Conservation (phyloP, 2,113 vertebrate genomes). For the Zosterops lateralis region DNA sequence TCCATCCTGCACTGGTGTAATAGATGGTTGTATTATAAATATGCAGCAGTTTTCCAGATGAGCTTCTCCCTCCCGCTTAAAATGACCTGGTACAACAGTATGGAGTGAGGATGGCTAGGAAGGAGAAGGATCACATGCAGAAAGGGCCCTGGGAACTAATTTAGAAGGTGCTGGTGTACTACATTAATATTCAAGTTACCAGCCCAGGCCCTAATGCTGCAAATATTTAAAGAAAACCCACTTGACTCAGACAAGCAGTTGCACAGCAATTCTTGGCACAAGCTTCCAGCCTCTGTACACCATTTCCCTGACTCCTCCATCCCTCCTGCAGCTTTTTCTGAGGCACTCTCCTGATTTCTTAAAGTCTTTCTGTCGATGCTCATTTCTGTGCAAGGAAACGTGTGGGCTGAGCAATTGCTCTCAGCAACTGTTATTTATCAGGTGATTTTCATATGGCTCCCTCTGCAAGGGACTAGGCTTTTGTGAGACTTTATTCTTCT, state of each 20-base stretch:
- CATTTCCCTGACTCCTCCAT: not conserved
- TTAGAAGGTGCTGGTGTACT: not conserved
- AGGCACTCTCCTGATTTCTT: not conserved
- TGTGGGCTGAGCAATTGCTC: slow-evolving; percentile 38
- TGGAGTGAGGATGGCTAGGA: not conserved
- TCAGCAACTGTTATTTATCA: slow-evolving; percentile 54
- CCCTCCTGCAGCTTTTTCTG: slow-evolving; percentile 36
- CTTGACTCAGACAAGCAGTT: not conserved
- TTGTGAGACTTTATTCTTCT: not conserved
- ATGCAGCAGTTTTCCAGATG: slow-evolving; percentile 34
- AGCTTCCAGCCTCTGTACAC: not conserved
- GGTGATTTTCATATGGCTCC: not conserved
- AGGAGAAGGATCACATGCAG: not conserved
- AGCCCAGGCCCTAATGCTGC: not conserved
- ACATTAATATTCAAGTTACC: not conserved
- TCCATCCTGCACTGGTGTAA: slow-evolving; percentile 37
- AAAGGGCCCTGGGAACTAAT: not conserved
- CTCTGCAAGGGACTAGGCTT: not conserved
- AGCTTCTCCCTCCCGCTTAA: not conserved
- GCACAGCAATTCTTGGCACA: slow-evolving; percentile 18
- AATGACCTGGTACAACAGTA: not conserved
- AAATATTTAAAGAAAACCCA: slow-evolving; percentile 14
- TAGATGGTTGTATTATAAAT: slow-evolving; percentile 52
- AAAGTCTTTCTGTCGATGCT: slow-evolving; percentile 4
- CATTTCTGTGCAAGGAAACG: not conserved